Evolutionary conservation across 2,797 vertebrate genomes (phyloP).

Genomic region (Eupleurogrammus muticus): DNA sequence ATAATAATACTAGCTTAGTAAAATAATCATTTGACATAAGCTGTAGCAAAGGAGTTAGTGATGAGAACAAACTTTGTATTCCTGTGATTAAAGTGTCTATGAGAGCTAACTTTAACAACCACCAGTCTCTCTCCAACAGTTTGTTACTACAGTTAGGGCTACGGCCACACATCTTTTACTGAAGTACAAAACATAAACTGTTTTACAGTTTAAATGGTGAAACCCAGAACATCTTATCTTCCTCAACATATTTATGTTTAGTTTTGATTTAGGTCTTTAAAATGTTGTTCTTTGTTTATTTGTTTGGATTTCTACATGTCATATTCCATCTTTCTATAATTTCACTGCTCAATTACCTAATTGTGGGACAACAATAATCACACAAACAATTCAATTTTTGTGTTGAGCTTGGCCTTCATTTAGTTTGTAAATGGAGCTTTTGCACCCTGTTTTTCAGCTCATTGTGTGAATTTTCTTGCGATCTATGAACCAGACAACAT

Average conservation of each 20-base stretch:
- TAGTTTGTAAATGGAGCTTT: not conserved
- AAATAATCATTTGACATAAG: not conserved
- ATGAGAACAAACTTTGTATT: not conserved
- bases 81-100: not conserved
- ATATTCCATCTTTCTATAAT: not conserved
- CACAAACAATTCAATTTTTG: not conserved
- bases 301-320: not conserved
- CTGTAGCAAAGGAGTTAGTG: not conserved
- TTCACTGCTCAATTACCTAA: not conserved
- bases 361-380: not conserved
- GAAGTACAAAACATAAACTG: not conserved
- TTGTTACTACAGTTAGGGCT: not conserved
- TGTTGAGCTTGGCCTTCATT: not conserved
- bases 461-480: no score
- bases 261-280: not conserved
- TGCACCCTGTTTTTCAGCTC: not conserved
- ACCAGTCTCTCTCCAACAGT: not conserved
- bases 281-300: not conserved
- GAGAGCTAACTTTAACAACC: not conserved
- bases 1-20: not conserved
- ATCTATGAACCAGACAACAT: no score
- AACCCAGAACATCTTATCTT: conserved; percentile 6
- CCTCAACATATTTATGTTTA: not conserved
- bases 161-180: not conserved
- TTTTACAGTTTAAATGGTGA: no score